Conservation (phyloP, 2,888 invertebrate species). For the Herminia tarsipennalis region DNA sequence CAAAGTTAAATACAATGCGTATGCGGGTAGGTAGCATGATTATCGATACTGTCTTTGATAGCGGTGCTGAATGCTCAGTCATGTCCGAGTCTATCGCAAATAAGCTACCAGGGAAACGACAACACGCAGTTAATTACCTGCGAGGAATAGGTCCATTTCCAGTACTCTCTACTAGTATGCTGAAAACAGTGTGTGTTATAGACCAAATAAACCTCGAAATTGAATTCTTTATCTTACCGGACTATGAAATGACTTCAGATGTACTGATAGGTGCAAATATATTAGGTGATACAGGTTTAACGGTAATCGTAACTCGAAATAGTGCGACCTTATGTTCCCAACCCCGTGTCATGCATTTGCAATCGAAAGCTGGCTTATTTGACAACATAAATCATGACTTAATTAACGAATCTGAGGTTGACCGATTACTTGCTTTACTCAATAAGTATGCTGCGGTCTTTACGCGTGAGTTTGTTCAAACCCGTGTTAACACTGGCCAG, state of each 20-base stretch:
- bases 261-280: constrained; percentile 3
- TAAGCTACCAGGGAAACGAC: not conserved
- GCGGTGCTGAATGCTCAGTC: not conserved
- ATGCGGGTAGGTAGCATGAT: not conserved
- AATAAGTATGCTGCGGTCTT: constrained; percentile 38
- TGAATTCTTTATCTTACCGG: not conserved
- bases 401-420: not conserved
- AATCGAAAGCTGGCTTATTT: not conserved
- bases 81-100: not conserved
- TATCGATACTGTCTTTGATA: constrained; percentile 1
- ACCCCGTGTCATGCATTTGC: not conserved
- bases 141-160: not conserved
- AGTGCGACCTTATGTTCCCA: not conserved
- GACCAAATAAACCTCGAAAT: not conserved
- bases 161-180: not conserved
- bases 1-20: not conserved
- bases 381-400: constrained; percentile 3
- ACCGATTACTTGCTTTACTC: constrained; percentile 5
- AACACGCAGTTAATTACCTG: not conserved
- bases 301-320: not conserved
- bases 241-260: not conserved
- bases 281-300: not conserved
- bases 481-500: constrained; percentile 44
- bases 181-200: not conserved
- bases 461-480: constrained; percentile 32